phyloP scores from a whole-genome alignment of 2,113 vertebrate genomes.

The Plestiodon gilberti region DNA sequence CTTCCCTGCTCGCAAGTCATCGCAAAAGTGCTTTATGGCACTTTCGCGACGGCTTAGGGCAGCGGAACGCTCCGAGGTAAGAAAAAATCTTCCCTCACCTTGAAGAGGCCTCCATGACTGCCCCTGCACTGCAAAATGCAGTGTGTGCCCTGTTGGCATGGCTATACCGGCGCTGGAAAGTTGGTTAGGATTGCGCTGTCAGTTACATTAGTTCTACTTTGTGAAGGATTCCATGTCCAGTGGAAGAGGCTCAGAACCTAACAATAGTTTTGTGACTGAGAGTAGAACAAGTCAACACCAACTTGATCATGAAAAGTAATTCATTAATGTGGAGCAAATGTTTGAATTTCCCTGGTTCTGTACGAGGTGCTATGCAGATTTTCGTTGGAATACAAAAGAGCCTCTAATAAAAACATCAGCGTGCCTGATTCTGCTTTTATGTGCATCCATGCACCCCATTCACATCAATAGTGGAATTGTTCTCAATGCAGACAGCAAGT shows the following conservation, averaged over 20 bases:
- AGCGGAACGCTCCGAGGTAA: too few species aligned
- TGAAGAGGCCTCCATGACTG: too few species aligned
- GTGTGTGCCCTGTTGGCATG: too few species aligned
- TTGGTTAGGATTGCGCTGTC: too few species aligned
- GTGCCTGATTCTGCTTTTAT: neutral
- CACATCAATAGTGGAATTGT: neutral
- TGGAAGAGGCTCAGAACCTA: neutral
- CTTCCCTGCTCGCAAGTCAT: too few species aligned
- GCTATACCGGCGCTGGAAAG: too few species aligned
- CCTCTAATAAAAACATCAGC: constrained; percentile 26
- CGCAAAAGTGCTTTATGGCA: too few species aligned
- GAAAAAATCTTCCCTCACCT: too few species aligned
- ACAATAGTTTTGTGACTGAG: constrained; percentile 26
- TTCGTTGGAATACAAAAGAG: constrained; percentile 52
- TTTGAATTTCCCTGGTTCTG: neutral
- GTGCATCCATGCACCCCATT: neutral
- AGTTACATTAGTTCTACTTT: too few species aligned
- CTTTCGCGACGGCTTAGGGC: too few species aligned
- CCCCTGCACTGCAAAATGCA: too few species aligned
- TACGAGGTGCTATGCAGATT: accelerated
- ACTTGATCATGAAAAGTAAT: constrained; percentile 53
- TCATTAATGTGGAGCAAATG: constrained; percentile 22
- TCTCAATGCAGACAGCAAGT: constrained; percentile 45
- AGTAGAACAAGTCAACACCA: constrained; percentile 49
- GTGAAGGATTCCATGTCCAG: neutral